Conservation (phyloP, 2,888 invertebrate genomes). For the Clepsis dumicolana region DNA sequence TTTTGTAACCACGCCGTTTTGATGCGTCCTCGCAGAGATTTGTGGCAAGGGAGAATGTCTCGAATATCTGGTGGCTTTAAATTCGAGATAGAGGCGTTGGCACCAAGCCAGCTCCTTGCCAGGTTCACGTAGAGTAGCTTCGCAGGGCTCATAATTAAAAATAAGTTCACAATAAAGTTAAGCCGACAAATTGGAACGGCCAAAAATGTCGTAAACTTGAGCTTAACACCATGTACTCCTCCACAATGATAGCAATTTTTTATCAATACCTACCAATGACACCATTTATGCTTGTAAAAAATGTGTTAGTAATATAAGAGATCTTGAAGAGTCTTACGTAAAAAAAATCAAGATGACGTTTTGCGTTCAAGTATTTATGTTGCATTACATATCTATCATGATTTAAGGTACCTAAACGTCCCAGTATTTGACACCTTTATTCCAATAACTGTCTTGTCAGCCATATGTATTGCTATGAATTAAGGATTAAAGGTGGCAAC, state of each 20-base stretch:
- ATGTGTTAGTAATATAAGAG: too few species aligned
- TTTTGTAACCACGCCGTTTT: slow-evolving; percentile 50
- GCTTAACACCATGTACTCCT: neutral
- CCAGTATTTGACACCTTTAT: too few species aligned
- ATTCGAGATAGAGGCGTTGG: slow-evolving; percentile 66
- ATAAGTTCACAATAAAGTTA: slow-evolving; percentile 33
- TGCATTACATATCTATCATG: too few species aligned
- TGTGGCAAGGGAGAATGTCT: slow-evolving; percentile 55
- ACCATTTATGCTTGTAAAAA: too few species aligned
- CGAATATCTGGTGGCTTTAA: slow-evolving; percentile 62
- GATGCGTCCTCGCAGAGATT: slow-evolving; percentile 49
- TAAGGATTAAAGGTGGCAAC: too few species aligned
- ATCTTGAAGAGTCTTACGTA: too few species aligned
- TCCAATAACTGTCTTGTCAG: too few species aligned
- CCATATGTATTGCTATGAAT: too few species aligned
- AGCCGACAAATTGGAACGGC: neutral
- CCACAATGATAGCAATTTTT: neutral
- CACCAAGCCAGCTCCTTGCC: slow-evolving; percentile 65
- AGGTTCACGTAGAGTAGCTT: slow-evolving; percentile 56
- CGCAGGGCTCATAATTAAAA: slow-evolving; percentile 58
- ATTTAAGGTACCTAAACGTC: too few species aligned
- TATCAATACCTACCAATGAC: too few species aligned
- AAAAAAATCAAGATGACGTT: too few species aligned
- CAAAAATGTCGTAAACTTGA: neutral
- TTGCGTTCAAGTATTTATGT: too few species aligned